Base-by-base conservation (phyloP, 2,888 invertebrate species). In the Cataglyphis albicans region DNA sequence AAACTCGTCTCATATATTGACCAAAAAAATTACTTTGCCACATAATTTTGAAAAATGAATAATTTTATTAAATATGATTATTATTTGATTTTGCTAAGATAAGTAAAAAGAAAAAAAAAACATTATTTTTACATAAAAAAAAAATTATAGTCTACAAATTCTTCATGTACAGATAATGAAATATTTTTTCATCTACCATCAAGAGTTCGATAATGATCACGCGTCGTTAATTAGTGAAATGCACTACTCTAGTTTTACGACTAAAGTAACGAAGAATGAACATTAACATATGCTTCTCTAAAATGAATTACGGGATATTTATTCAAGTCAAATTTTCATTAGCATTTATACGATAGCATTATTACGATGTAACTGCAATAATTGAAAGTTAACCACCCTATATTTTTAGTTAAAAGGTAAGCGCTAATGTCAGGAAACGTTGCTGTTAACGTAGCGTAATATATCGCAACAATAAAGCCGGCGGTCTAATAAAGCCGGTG, bases 401-500 rank as follows among this genome's bases (percentile, higher is more conserved):
- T 68, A 70, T 59, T 68, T 57, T 7, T 25, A 25, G 4, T 78
- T 44, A 32, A 38, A 38, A 67, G 41, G 68, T 59, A 68, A 41
- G 44, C 70, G 44, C 21, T 25, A 70, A 41, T 41, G 70, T 70
- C 44, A 59, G 18, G 44, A 35, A 70, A 70, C 44, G 18, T 78
- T 78, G 21, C n/a, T 25, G 25, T 35, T 35, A 80, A 70, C 72
- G 18, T 70, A 70, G 59, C 21, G 70, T 78, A 59, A 76, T 76
- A 68, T 78, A 70, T 70, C 44, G 35, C 32, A 70, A 57, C 59
- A 70, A 70, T 21, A 21, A 21, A 21, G 21, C 21, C 72, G 59
- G 57, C 57, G 44, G 70, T 48, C 78, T 80, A 80, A 70, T 80
- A 80, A 80, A 80, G 70, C 44, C 35, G 7, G 32, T 44, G 35